Evolutionary conservation across 2,888 invertebrate genomes (phyloP).

Genomic region (Pristionchus maxplancki): DNA sequence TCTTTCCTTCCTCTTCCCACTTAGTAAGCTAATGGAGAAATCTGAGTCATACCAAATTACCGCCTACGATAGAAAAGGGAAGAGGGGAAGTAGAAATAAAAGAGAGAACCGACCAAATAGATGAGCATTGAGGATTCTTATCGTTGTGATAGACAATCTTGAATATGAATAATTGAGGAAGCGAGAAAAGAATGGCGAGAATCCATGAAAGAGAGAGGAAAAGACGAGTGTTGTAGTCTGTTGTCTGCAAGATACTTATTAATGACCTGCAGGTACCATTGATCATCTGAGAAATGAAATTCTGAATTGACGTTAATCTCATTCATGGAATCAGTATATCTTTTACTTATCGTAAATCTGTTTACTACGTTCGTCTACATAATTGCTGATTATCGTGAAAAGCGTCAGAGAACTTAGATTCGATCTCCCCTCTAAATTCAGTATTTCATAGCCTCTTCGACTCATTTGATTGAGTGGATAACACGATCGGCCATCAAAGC

Average conservation of each 20-base stretch:
- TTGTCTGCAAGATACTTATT: neutral
- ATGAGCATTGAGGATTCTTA: slow-evolving; percentile 63
- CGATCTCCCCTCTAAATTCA: neutral
- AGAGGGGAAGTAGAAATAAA: neutral
- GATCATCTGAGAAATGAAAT: too few relatives aligned
- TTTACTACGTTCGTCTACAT: neutral
- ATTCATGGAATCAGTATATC: too few relatives aligned
- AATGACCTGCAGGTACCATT: too few relatives aligned
- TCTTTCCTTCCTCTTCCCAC: too few relatives aligned
- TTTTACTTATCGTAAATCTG: too few relatives aligned
- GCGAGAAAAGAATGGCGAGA: slow-evolving; percentile 62
- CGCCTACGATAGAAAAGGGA: neutral
- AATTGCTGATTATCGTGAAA: neutral
- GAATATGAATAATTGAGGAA: slow-evolving; percentile 65
- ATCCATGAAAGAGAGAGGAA: slow-evolving; percentile 57
- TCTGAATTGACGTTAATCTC: too few relatives aligned
- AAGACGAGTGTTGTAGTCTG: slow-evolving; percentile 36
- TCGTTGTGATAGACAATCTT: slow-evolving; percentile 50
- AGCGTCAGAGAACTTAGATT: neutral
- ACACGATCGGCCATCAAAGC: neutral
- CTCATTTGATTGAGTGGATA: neutral
- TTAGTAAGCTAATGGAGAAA: neutral
- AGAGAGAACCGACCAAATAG: slow-evolving; percentile 57
- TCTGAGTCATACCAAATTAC: neutral
- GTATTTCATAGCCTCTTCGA: neutral